Evolutionary conservation across 2,797 vertebrate genomes (phyloP).

Genomic region (Rhynchotus rufescens): DNA sequence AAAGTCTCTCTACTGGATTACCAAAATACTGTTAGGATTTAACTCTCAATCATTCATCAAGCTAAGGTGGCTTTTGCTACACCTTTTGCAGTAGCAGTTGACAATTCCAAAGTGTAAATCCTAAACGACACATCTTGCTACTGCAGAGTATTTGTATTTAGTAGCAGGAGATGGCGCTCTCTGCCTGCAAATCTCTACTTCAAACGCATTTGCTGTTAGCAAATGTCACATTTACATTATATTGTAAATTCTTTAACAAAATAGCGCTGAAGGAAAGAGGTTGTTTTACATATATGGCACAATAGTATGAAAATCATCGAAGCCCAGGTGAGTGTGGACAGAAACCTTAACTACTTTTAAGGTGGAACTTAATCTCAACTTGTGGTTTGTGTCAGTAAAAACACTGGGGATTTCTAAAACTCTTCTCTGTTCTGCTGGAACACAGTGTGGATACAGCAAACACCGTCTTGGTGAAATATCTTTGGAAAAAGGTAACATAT

Average conservation of each 20-base stretch:
- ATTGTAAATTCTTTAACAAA: neutral
- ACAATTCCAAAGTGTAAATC: neutral
- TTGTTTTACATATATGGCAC: neutral
- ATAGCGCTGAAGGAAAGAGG: rapidly evolving
- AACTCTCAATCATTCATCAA: neutral
- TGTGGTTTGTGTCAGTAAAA: neutral
- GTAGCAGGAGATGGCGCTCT: conserved; percentile 70
- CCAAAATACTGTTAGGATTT: neutral
- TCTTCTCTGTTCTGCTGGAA: neutral
- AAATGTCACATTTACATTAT: neutral
- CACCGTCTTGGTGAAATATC: neutral
- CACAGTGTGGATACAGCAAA: neutral
- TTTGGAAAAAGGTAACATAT: neutral
- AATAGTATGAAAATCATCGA: neutral
- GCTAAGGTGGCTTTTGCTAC: neutral
- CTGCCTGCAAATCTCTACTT: neutral
- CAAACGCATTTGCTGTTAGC: rapidly evolving
- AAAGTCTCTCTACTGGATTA: neutral
- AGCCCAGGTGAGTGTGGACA: neutral
- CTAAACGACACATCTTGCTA: neutral
- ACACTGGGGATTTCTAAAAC: neutral
- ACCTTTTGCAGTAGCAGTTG: neutral
- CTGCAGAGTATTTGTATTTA: neutral
- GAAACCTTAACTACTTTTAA: neutral
- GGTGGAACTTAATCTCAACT: neutral